Conservation (phyloP, 1,140 invertebrate species). For the Conopomorpha cramerella region DNA sequence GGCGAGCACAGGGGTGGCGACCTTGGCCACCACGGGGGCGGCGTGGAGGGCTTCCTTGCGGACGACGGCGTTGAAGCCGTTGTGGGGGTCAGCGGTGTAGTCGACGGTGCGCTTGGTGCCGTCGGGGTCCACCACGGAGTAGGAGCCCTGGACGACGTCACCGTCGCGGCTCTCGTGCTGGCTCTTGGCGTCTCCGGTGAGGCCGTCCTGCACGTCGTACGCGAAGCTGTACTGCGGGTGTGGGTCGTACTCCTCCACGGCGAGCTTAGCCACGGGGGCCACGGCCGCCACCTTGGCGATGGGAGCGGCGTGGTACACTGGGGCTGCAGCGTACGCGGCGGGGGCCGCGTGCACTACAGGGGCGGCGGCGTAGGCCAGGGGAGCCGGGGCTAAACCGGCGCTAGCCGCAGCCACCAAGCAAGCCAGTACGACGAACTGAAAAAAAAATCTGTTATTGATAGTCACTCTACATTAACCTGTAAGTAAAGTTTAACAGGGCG, state of each 20-base stretch:
- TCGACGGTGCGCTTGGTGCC: slow-evolving; percentile 69
- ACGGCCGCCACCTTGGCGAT: slow-evolving; percentile 13
- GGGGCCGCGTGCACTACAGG: slow-evolving; percentile 16
- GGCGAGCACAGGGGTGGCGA: no score
- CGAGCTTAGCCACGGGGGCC: slow-evolving; percentile 17
- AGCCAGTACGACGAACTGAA: slow-evolving; percentile 12
- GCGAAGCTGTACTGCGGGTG: slow-evolving; percentile 67
- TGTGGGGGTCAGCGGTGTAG: slow-evolving; percentile 64
- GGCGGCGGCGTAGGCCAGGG: slow-evolving; percentile 14
- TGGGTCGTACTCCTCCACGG: slow-evolving; percentile 38
- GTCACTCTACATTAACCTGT: no score
- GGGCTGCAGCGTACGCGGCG: slow-evolving; percentile 4
- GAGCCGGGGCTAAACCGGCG: slow-evolving; percentile 5
- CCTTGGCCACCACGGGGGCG: slow-evolving; percentile 24
- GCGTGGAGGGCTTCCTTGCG: no score
- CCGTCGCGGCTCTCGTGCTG: slow-evolving; percentile 68
- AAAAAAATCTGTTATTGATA: no score
- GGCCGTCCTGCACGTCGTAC: slow-evolving; percentile 67
- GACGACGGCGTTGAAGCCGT: slow-evolving; percentile 61
- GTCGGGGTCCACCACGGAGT: slow-evolving; percentile 69
- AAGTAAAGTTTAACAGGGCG: no score
- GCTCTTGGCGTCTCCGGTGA: slow-evolving; percentile 69
- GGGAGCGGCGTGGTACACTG: slow-evolving; percentile 9
- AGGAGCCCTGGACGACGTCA: slow-evolving; percentile 65
- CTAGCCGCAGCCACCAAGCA: slow-evolving; percentile 10